Evolutionary conservation across 2,113 vertebrate species (phyloP), one percentile per base, ranked within the genome.

Genomic region (Mormyrus iriodes): DNA sequence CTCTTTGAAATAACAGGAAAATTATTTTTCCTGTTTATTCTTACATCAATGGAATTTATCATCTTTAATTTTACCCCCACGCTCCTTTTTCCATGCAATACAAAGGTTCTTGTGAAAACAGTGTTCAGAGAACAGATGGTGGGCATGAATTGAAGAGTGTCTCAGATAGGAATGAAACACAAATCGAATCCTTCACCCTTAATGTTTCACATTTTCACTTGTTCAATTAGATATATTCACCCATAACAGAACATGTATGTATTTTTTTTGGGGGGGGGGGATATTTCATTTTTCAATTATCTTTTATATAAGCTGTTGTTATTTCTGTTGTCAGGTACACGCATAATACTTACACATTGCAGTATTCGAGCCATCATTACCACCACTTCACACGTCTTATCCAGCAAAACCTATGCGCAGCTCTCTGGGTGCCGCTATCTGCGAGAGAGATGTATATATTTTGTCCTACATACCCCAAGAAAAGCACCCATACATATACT

Each of bases 1-100:
- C 69, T 89, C 90, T 92, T 90, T 89, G 85, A 53, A 86, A 39
- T 17, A 86, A 86, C n/a, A 88, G 87, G 27, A 85, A 92, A 91
- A 89, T 90, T 89, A 93, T 93, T 92, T 89, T 91, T 90, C 92
- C 85, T 86, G 49, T 55, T 53, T 88, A 69, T 91, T 93, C 92
- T 79, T 42, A 19, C 73, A 79, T 79, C 35, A 79, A 3, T 79
- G 73, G 73, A 42, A 79, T 79, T 79, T 79, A 79, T 79, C 73
- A 79, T 48, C 31, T 90, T 89, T 89, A 39, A 42, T 69, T 82
- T 87, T 87, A 89, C 24, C 89, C 24, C n/a, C 52, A 35, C 84
- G 65, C 90, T 90, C 89, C 39, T 76, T 88, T 83, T 91, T 90
- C 39, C 90, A 69, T 46, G 69, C 21, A 90, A 89, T 89, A 69